These are phyloP conservation scores for Cephus runcator DNA, from an alignment of 2,888 invertebrate species.

Conservation along the genomic window DNA sequence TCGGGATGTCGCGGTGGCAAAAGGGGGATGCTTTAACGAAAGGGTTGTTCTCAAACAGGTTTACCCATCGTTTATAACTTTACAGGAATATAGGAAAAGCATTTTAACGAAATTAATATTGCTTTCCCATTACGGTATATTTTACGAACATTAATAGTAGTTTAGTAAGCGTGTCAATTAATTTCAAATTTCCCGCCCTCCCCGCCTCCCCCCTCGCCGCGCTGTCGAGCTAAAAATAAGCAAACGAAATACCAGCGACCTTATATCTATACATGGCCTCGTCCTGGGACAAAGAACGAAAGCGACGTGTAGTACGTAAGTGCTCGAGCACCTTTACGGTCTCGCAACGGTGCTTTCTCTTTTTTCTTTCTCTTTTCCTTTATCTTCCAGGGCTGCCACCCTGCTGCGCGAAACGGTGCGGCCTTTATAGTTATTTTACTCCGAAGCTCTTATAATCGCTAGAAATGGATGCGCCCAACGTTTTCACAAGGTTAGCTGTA, in stretches of 20 bases:
- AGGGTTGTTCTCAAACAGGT: constrained; percentile 6
- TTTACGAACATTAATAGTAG: neutral
- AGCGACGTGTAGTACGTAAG: neutral
- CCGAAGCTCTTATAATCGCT: neutral
- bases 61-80: constrained; percentile 39
- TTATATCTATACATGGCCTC: neutral
- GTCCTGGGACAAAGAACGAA: neutral
- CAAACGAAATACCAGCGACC: too few species aligned
- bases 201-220: too few species aligned
- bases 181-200: neutral
- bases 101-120: constrained; percentile 38
- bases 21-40: neutral
- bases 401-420: neutral
- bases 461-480: neutral
- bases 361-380: neutral
- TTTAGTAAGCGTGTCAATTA: neutral
- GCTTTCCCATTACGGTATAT: neutral
- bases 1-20: neutral
- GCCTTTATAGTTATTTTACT: neutral
- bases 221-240: too few species aligned
- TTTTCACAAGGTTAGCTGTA: neutral
- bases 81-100: constrained; percentile 24
- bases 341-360: neutral
- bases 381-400: neutral
- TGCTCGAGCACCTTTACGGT: neutral